phyloP scores from a whole-genome alignment of 2,113 vertebrate genomes.

The Dasypus novemcinctus region DNA sequence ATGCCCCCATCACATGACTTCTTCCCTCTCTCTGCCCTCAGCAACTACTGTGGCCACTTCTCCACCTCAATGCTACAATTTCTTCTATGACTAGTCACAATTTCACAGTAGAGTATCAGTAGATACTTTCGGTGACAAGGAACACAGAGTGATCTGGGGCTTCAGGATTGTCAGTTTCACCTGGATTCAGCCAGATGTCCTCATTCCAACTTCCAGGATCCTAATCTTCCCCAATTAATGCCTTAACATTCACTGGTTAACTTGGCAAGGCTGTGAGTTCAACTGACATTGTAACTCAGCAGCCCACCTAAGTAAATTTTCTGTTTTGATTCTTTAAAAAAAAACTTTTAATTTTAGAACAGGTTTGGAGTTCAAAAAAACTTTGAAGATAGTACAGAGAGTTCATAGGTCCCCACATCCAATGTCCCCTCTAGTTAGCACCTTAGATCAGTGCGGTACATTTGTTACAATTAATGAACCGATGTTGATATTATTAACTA shows the following conservation, averaged over 20 bases:
- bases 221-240: not conserved
- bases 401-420: not conserved
- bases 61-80: too few relatives aligned
- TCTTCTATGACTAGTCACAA: too few relatives aligned
- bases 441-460: accelerated
- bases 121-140: not conserved
- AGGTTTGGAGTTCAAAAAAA: too few relatives aligned
- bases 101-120: too few relatives aligned
- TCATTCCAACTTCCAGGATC: not conserved
- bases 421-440: too few relatives aligned
- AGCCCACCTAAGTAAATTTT: not conserved
- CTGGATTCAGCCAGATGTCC: not conserved
- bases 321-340: not conserved
- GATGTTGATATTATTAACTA: accelerated
- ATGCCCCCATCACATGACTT: too few relatives aligned
- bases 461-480: too few relatives aligned
- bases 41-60: too few relatives aligned
- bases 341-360: not conserved
- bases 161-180: not conserved
- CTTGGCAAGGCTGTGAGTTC: not conserved
- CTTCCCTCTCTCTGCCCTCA: too few relatives aligned
- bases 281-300: not conserved
- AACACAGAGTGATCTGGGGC: not conserved
- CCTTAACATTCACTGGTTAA: not conserved
- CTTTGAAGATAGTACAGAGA: too few relatives aligned